Percentiles rank a stretch among this genome's conserved stretches.
phyloP scores from a whole-genome alignment of 2,113 vertebrate species.

The Dunckerocampus dactyliophorus region DNA sequence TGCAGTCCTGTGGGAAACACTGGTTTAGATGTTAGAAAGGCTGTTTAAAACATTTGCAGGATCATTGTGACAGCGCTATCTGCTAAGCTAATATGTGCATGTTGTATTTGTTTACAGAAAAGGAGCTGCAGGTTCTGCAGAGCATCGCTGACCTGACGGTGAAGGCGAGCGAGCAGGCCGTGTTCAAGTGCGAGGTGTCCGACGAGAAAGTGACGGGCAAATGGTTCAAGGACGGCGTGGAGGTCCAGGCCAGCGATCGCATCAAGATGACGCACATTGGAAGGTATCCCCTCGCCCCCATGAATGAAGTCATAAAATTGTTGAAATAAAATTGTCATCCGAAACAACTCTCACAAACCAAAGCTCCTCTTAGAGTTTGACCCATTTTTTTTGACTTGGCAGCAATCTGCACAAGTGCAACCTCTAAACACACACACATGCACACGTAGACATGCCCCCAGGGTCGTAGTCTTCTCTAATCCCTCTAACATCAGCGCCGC shows the following conservation, averaged over 20 bases:
- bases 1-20: no score
- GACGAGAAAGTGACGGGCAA: constrained; percentile 89
- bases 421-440: constrained; percentile 19
- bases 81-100: not conserved
- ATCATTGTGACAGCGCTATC: no score
- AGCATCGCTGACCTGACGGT: constrained; percentile 84
- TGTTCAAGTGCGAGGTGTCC: constrained; percentile 90
- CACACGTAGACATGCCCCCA: constrained; percentile 8
- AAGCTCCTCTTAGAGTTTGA: constrained; percentile 18
- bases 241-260: constrained; percentile 78
- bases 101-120: constrained; percentile 66
- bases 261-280: constrained; percentile 81
- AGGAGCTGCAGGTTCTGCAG: constrained; percentile 83
- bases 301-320: not conserved
- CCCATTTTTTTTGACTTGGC: constrained; percentile 43
- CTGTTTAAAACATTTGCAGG: not conserved
- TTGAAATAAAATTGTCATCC: no score
- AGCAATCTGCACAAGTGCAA: constrained; percentile 39
- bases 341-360: no score
- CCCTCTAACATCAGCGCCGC: constrained; percentile 33
- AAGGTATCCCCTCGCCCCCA: constrained; percentile 64
- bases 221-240: constrained; percentile 86
- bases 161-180: constrained; percentile 81
- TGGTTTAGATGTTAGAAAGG: no score
- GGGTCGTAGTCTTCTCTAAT: constrained; percentile 41